Evolutionary conservation across 2,888 invertebrate genomes (phyloP).

Genomic region (Sarcophaga carnaria): DNA sequence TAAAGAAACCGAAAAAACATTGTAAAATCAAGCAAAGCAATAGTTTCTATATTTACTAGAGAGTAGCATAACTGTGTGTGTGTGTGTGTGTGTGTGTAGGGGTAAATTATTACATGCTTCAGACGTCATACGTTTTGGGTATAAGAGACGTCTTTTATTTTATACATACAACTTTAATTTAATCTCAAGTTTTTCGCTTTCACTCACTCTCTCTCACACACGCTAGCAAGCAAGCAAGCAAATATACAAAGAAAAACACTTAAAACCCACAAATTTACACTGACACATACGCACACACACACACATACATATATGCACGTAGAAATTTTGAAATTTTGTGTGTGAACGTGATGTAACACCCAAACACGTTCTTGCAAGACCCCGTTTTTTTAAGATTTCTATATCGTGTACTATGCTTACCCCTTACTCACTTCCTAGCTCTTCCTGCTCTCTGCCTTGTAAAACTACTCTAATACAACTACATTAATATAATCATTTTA

Average conservation of each 20-base stretch:
- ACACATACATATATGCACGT: background rate
- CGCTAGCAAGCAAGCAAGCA: background rate
- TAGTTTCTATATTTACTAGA: conserved; percentile 30
- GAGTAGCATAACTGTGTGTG: background rate
- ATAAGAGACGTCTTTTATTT: conserved; percentile 37
- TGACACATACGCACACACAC: background rate
- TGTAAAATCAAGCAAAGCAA: conserved; percentile 32
- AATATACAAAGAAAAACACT: background rate
- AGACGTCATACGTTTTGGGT: conserved; percentile 29
- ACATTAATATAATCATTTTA: background rate
- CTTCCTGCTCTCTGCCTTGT: background rate
- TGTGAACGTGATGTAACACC: background rate
- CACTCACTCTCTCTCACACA: background rate
- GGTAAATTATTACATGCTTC: conserved; percentile 42
- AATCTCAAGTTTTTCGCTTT: conserved; percentile 49
- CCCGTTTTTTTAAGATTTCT: background rate
- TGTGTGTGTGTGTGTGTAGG: background rate
- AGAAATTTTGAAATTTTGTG: background rate
- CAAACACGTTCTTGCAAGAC: background rate
- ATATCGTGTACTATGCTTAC: too few relatives aligned
- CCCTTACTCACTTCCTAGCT: background rate
- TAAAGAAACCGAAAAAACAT: conserved; percentile 18
- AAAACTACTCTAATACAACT: background rate
- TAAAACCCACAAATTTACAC: background rate
- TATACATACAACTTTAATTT: conserved; percentile 60